Evolutionary conservation across 2,113 vertebrate species (phyloP), one percentile per base, ranked within the genome.

Genomic region (Chionodraco myersi): DNA sequence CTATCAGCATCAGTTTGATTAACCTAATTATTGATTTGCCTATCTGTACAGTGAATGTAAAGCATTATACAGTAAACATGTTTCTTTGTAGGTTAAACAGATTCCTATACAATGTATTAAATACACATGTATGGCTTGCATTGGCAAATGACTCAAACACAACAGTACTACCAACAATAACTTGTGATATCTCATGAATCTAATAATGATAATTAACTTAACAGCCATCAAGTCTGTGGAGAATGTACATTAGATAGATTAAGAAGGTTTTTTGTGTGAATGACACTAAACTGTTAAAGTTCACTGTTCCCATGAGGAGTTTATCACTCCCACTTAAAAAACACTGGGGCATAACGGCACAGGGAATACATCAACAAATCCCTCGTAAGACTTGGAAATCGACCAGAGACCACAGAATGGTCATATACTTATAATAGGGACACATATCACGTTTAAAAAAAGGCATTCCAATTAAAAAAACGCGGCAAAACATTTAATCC

Each of bases 211-310:
- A 41, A 41, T 41, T 6, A 41, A 41, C 36, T 41, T 41, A 41
- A 41, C 36, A 41, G 36, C 36, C 36, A 41, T 41, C 36, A 41
- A 41, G 5, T 41, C 36, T 41, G 36, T 41, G 36, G 36, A 41
- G 36, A 41, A 41, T 41, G 36, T 41, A 41, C 5, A 41, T 41
- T 41, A 41, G 36, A 41, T 41, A 41, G 36, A 6, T 41, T 6
- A 41, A 41, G 36, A 15, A 9, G 15, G 15, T 10, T 21, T 56
- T 72, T 70, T 69, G 49, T 60, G 64, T 60, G 60, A 77, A 83
- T 80, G 51, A 56, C 15, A 9, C 3, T 21, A 13, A 62, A 60
- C 26, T 59, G n/a, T 36, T 64, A 77, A 51, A 67, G 59, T 81
- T 75, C 21, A 58, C 54, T 73, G 6, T 26, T 58, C 63, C 57